A percentile compares a stretch with the other conserved stretches of the same genome.
Conservation (phyloP, 2,888 invertebrate genomes). For the Athripsodes cinereus region DNA sequence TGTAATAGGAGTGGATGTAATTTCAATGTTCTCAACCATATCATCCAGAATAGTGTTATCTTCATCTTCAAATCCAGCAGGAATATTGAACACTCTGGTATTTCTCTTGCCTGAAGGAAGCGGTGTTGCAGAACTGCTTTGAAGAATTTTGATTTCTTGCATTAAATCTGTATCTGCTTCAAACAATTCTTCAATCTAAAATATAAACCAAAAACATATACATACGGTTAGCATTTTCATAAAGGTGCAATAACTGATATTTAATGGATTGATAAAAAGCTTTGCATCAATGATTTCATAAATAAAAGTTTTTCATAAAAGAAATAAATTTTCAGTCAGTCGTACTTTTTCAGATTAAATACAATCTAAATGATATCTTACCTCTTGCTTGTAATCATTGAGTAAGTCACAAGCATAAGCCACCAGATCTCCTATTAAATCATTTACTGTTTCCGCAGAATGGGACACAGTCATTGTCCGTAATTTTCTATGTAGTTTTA, state of each 20-base stretch:
- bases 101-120: neutral
- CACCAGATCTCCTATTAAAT: constrained; percentile 41
- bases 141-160: constrained; percentile 39
- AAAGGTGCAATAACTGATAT: too few relatives aligned
- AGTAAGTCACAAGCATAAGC: constrained; percentile 46
- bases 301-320: too few relatives aligned
- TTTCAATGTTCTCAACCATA: neutral
- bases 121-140: constrained; percentile 22
- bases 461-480: constrained; percentile 38
- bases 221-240: too few relatives aligned
- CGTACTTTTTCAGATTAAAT: too few relatives aligned
- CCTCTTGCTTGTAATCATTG: constrained; percentile 48
- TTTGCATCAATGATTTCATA: too few relatives aligned
- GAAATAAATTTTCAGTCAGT: too few relatives aligned
- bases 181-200: constrained; percentile 43
- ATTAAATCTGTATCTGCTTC: constrained; percentile 43
- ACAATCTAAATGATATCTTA: constrained; percentile 24
- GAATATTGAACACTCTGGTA: constrained; percentile 6
- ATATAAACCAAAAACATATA: neutral
- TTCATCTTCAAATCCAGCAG: constrained; percentile 5
- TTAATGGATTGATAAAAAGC: too few relatives aligned
- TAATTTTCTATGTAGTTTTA: constrained; percentile 55
- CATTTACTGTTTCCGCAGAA: neutral
- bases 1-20: neutral
- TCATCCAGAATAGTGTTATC: neutral